A percentile compares a stretch with the other conserved stretches of the same genome.
Conservation (phyloP, 2,113 vertebrate species). For the Tachuris rubrigastra region DNA sequence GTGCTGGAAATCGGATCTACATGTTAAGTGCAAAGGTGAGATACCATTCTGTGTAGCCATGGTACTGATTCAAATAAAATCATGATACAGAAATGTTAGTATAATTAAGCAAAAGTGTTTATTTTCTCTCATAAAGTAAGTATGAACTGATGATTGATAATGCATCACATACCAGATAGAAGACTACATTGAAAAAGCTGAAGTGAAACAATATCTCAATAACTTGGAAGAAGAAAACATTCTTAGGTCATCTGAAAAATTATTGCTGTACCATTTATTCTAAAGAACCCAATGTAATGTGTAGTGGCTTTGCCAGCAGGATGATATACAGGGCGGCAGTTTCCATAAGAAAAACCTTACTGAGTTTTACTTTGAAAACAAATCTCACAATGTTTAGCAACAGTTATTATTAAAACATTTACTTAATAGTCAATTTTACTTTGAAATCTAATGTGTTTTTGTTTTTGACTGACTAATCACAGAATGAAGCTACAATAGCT, state of each 20-base stretch:
- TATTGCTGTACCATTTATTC: neutral
- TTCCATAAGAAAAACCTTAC: neutral
- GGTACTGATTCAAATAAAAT: neutral
- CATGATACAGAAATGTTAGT: neutral
- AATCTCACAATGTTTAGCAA: neutral
- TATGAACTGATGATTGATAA: neutral
- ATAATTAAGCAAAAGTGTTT: neutral
- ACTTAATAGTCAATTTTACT: neutral
- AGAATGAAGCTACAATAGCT: slow-evolving; percentile 57
- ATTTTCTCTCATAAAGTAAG: neutral
- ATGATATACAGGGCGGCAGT: neutral
- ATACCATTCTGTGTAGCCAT: neutral
- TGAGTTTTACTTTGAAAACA: neutral
- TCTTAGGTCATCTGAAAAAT: neutral
- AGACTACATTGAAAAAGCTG: neutral
- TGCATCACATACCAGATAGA: neutral
- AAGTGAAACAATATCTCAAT: neutral
- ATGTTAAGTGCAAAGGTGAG: slow-evolving; percentile 81
- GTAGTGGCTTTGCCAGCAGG: neutral
- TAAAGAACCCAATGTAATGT: neutral
- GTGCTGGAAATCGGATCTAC: slow-evolving; percentile 72
- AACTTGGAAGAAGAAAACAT: neutral
- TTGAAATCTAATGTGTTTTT: neutral
- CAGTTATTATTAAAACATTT: neutral
- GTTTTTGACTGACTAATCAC: neutral